These are phyloP conservation scores for Lagopus leucura DNA, from an alignment of 2,113 vertebrate species.

Conservation along the genomic window DNA sequence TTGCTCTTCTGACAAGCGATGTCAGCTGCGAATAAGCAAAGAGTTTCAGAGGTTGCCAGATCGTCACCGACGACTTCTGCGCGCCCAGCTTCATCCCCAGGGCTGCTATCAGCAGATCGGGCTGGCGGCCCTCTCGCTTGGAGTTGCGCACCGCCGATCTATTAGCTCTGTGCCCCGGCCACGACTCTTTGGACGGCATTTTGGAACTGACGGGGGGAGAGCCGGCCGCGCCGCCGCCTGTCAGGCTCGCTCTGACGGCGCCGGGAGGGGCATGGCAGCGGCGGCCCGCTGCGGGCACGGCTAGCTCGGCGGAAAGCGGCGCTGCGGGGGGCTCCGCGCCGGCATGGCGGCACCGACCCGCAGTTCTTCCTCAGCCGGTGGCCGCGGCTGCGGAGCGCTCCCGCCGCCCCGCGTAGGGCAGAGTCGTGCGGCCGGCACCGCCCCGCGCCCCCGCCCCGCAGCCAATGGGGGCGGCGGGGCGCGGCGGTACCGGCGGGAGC, in stretches of 20 bases:
- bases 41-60: conserved; percentile 97
- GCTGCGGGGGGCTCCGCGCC: neutral
- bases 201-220: conserved; percentile 44
- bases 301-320: neutral
- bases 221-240: neutral
- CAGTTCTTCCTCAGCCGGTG: too few species aligned
- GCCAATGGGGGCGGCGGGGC: too few species aligned
- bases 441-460: too few species aligned
- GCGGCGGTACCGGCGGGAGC: too few species aligned
- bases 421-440: too few species aligned
- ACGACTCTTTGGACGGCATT: conserved; percentile 94
- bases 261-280: neutral
- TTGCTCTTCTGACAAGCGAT: conserved; percentile 95
- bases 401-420: too few species aligned
- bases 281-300: neutral
- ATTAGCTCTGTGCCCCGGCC: conserved; percentile 80
- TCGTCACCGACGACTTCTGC: conserved; percentile 89
- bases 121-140: conserved; percentile 89
- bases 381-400: too few species aligned
- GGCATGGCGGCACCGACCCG: neutral
- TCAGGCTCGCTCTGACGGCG: neutral
- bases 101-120: conserved; percentile 90
- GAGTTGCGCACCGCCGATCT: conserved; percentile 85
- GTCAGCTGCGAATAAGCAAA: conserved; percentile 99
- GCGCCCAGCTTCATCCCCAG: conserved; percentile 95